Evolutionary conservation across 2,888 invertebrate genomes (phyloP).

Genomic region (Syrphus vitripennis): DNA sequence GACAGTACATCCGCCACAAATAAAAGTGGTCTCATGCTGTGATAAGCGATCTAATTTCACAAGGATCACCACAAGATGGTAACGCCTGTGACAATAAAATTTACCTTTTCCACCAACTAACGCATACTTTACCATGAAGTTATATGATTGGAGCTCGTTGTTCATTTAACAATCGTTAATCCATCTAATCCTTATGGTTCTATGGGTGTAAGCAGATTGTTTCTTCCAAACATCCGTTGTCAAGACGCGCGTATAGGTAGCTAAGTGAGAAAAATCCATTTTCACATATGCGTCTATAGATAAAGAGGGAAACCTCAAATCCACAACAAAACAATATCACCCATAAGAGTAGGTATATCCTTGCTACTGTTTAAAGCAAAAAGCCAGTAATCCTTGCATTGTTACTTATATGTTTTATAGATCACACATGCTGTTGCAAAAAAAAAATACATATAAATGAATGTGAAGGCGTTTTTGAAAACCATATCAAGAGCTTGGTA

Average conservation of each 20-base stretch:
- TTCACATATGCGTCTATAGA: conserved; percentile 60
- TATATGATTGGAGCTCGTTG: conserved; percentile 34
- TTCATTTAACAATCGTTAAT: conserved; percentile 68
- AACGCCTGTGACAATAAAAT: conserved; percentile 49
- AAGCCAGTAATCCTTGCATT: conserved; percentile 63
- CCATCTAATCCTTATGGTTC: conserved; percentile 57
- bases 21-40: conserved; percentile 75
- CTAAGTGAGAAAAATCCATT: conserved; percentile 55
- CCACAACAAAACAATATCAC: conserved; percentile 13
- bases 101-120: neutral
- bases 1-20: neutral
- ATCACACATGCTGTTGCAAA: neutral
- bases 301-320: neutral
- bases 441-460: too few relatives aligned
- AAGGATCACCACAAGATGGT: conserved; percentile 45
- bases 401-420: conserved; percentile 6
- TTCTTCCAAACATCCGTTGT: conserved; percentile 44
- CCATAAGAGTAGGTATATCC: too few relatives aligned
- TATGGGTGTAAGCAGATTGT: conserved; percentile 39
- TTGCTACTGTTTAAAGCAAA: conserved; percentile 43
- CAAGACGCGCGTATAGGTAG: neutral
- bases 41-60: conserved; percentile 76
- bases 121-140: neutral
- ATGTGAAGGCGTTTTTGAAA: conserved; percentile 43
- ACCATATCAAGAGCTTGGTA: conserved; percentile 49